phyloP scores from a whole-genome alignment of 2,888 invertebrate species.

The Schizotus pectinicornis region DNA sequence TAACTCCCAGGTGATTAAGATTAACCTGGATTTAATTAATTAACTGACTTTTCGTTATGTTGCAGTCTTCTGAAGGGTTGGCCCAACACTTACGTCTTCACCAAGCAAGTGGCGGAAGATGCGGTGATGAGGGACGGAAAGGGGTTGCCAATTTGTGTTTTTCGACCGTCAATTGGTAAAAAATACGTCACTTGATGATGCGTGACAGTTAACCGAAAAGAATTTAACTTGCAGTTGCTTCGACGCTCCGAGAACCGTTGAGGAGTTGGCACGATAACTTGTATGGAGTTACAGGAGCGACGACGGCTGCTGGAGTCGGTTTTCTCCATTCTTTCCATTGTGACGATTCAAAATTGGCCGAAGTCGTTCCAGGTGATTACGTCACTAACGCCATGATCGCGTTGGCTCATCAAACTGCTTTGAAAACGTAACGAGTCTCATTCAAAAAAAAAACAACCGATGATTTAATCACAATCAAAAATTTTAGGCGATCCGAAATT shows the following conservation, averaged over 20 bases:
- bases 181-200: background rate
- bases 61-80: constrained; percentile 40
- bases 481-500: background rate
- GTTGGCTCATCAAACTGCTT: constrained; percentile 64
- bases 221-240: constrained; percentile 59
- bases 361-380: constrained; percentile 70
- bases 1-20: too few species aligned
- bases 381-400: constrained; percentile 67
- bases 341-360: constrained; percentile 60
- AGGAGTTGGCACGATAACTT: constrained; percentile 77
- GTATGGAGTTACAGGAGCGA: constrained; percentile 60
- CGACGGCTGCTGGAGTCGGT: constrained; percentile 60
- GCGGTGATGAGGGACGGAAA: constrained; percentile 69
- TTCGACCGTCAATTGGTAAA: constrained; percentile 82
- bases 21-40: too few species aligned
- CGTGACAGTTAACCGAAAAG: background rate
- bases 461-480: too few species aligned
- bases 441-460: background rate
- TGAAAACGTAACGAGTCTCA: constrained; percentile 30
- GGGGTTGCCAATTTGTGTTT: constrained; percentile 77
- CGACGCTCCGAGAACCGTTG: constrained; percentile 62
- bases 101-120: constrained; percentile 86
- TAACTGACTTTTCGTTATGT: constrained; percentile 2
- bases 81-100: constrained; percentile 84
- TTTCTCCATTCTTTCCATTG: constrained; percentile 65